phyloP scores from a whole-genome alignment of 2,113 vertebrate genomes.

The Megalops atlanticus region DNA sequence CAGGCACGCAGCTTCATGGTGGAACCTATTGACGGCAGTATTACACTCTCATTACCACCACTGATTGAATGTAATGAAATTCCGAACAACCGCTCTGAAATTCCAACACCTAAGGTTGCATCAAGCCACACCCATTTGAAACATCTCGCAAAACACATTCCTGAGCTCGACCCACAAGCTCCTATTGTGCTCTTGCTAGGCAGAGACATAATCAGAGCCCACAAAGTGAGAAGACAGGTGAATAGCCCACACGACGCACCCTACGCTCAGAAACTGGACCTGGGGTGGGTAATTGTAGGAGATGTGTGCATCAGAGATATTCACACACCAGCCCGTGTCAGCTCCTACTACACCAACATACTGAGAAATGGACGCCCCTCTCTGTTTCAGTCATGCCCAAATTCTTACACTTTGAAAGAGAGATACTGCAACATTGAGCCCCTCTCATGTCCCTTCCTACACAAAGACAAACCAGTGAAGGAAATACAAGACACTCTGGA shows the following conservation, averaged over 20 bases:
- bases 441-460: neutral
- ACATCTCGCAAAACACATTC: neutral
- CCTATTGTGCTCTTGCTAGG: neutral
- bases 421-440: neutral
- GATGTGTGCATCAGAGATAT: neutral
- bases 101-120: neutral
- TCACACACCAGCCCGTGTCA: constrained; percentile 15
- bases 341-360: constrained; percentile 26
- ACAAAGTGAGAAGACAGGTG: neutral
- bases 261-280: neutral
- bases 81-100: neutral
- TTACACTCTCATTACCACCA: neutral
- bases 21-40: neutral
- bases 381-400: constrained; percentile 24
- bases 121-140: neutral
- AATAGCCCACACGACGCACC: neutral
- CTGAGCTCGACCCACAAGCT: neutral
- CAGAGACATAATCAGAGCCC: neutral
- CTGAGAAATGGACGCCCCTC: constrained; percentile 18
- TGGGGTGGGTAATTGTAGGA: neutral
- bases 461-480: neutral
- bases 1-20: neutral
- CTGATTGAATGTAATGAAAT: neutral
- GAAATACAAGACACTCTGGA: neutral
- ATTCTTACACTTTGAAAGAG: constrained; percentile 12